Conservation (phyloP, 2,113 vertebrate genomes). For the Calyptomena viridis region DNA sequence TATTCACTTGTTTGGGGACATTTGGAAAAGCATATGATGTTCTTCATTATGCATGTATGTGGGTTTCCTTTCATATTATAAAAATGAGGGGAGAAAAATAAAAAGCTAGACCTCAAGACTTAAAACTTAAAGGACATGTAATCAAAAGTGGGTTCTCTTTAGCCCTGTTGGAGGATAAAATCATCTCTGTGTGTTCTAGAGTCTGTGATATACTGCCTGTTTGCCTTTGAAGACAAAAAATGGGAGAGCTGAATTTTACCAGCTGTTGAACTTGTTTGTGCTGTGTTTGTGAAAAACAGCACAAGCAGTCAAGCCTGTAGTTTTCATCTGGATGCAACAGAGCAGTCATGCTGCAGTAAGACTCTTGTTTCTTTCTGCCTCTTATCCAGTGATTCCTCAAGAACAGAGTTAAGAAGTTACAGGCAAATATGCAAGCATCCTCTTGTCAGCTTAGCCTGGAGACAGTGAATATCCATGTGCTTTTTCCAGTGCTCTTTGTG, state of each 20-base stretch:
- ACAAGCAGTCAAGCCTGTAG: neutral
- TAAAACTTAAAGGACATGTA: neutral
- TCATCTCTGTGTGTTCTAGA: neutral
- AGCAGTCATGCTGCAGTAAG: neutral
- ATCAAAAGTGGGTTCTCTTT: neutral
- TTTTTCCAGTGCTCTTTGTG: neutral
- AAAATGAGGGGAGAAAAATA: rapidly evolving
- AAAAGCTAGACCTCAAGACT: neutral
- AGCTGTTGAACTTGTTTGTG: neutral
- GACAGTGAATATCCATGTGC: neutral
- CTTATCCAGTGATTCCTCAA: neutral
- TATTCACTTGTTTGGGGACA: neutral
- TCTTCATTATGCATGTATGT: neutral
- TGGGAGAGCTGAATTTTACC: neutral
- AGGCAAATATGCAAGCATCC: neutral
- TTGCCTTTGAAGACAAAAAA: neutral
- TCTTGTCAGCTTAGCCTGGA: neutral
- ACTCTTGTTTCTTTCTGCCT: neutral
- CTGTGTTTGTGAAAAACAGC: neutral
- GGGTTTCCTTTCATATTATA: neutral
- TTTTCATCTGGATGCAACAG: neutral
- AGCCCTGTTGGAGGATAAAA: neutral
- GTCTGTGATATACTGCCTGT: neutral
- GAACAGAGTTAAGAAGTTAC: neutral
- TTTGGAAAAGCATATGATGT: neutral